phyloP scores from a whole-genome alignment of 1,140 invertebrate genomes.

The Trichonephila clavata region DNA sequence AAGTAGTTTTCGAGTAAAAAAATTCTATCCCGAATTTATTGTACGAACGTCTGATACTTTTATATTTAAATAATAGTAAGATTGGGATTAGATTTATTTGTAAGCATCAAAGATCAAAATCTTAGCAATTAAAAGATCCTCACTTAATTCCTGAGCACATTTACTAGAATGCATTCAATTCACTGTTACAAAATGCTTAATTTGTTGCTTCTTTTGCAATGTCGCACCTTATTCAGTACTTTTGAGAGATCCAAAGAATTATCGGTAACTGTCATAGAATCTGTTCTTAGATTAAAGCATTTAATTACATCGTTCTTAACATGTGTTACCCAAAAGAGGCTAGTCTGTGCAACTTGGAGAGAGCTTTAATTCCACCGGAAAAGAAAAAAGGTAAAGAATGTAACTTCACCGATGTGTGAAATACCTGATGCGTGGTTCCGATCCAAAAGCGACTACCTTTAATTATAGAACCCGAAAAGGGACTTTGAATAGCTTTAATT shows the following conservation, averaged over 20 bases:
- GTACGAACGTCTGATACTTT: too few relatives aligned
- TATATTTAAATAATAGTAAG: too few relatives aligned
- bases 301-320: background rate
- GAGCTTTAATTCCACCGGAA: background rate
- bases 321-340: background rate
- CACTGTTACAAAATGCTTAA: too few relatives aligned
- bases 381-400: background rate
- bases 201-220: too few relatives aligned
- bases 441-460: background rate
- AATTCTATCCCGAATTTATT: too few relatives aligned
- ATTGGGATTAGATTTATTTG: too few relatives aligned
- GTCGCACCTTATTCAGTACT: background rate
- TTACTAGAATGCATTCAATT: too few relatives aligned
- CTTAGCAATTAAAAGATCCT: too few relatives aligned
- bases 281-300: background rate
- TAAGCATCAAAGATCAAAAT: too few relatives aligned
- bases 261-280: background rate
- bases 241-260: background rate
- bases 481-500: background rate
- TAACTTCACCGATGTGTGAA: background rate
- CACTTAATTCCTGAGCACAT: too few relatives aligned
- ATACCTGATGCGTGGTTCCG: background rate
- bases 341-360: background rate
- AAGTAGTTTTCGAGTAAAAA: too few relatives aligned
- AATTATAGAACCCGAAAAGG: conserved; percentile 24